Evolutionary conservation across 2,113 vertebrate genomes (phyloP).

Genomic region (Oreochromis spilurus): DNA sequence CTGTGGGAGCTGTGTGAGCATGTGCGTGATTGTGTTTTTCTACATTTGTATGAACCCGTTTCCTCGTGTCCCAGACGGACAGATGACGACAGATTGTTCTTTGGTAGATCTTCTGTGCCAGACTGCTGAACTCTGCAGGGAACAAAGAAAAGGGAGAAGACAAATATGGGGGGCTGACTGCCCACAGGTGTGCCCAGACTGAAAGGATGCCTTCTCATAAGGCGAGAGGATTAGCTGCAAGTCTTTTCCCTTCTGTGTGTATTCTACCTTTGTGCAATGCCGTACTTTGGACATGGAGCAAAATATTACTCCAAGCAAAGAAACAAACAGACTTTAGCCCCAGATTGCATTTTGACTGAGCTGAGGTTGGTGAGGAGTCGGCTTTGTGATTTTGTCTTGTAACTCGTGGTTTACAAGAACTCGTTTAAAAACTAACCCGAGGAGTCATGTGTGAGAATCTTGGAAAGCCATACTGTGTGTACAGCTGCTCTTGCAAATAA

Average conservation of each 20-base stretch:
- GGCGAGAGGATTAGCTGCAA: neutral
- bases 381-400: neutral
- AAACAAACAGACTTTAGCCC: neutral
- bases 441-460: neutral
- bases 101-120: neutral
- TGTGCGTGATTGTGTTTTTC: neutral
- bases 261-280: neutral
- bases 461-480: neutral
- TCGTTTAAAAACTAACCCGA: neutral
- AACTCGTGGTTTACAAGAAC: neutral
- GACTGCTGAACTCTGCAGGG: neutral
- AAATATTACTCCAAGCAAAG: neutral
- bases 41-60: neutral
- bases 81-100: neutral
- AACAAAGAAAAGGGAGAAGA: neutral
- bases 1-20: neutral
- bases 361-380: neutral
- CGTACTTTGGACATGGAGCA: neutral
- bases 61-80: neutral
- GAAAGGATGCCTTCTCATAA: neutral
- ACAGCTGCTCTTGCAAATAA: neutral
- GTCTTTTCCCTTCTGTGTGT: neutral
- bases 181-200: neutral
- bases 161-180: neutral
- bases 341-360: neutral